Conservation (phyloP, 2,888 invertebrate genomes). For the Eueremaeus valkanovi region DNA sequence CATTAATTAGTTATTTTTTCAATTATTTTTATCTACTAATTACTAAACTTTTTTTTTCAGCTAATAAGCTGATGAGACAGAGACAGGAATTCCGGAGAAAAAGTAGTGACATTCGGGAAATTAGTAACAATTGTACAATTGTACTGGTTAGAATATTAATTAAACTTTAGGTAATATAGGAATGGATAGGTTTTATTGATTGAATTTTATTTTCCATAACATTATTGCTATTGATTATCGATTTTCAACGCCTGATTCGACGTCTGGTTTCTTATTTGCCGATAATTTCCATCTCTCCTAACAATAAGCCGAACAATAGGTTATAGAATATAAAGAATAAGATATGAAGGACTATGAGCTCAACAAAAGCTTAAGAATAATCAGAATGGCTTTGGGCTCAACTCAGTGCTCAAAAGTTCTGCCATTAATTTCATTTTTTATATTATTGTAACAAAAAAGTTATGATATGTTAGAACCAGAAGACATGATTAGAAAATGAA, state of each 20-base stretch:
- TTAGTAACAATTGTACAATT: too few species aligned
- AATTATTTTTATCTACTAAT: not conserved
- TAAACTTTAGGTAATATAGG: too few species aligned
- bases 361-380: not conserved
- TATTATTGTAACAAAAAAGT: not conserved
- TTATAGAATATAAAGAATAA: not conserved
- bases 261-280: too few species aligned
- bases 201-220: not conserved
- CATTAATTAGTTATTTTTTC: not conserved
- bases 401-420: not conserved
- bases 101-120: too few species aligned
- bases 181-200: too few species aligned
- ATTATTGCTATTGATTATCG: not conserved
- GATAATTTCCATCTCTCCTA: too few species aligned
- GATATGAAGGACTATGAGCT: too few species aligned
- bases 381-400: not conserved
- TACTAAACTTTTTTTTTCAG: not conserved
- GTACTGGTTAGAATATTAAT: too few species aligned
- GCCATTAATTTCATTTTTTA: not conserved
- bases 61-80: not conserved
- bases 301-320: too few species aligned
- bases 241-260: not conserved
- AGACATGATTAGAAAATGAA: too few species aligned
- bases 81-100: too few species aligned
- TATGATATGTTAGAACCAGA: too few species aligned